Evolutionary conservation across 1,140 invertebrate genomes (phyloP).

Genomic region (Saccostrea cuccullata): DNA sequence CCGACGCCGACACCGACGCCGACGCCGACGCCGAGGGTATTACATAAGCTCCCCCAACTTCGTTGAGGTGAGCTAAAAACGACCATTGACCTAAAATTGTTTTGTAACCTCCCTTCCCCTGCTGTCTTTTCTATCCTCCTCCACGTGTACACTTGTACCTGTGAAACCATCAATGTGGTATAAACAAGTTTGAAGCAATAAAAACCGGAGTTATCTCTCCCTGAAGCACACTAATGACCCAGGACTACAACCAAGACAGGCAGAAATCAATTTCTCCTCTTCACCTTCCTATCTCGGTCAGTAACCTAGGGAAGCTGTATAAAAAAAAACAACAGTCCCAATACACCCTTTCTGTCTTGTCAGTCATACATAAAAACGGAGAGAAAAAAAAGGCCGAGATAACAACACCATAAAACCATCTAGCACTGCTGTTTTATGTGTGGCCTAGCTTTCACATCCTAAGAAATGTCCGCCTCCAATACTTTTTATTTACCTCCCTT

Average conservation of each 20-base stretch:
- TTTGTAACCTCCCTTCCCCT: background rate
- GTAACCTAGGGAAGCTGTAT: background rate
- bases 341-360: background rate
- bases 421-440: background rate
- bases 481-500: too few species aligned
- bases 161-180: background rate
- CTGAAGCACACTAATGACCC: background rate
- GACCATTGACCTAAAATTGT: too few species aligned
- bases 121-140: background rate
- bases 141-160: background rate
- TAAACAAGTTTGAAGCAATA: slow-evolving; percentile 8
- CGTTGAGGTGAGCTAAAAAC: too few species aligned
- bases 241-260: background rate
- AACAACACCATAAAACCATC: background rate
- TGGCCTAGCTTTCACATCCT: background rate
- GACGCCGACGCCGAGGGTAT: too few species aligned
- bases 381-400: background rate
- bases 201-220: background rate
- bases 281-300: background rate
- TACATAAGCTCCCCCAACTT: too few species aligned
- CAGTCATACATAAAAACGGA: background rate
- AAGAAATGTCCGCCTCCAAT: background rate
- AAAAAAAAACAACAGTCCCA: background rate
- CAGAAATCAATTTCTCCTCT: background rate
- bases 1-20: too few species aligned